Evolutionary conservation across 2,797 vertebrate species (phyloP).

Genomic region (Lepidocolaptes lacrymiger): DNA sequence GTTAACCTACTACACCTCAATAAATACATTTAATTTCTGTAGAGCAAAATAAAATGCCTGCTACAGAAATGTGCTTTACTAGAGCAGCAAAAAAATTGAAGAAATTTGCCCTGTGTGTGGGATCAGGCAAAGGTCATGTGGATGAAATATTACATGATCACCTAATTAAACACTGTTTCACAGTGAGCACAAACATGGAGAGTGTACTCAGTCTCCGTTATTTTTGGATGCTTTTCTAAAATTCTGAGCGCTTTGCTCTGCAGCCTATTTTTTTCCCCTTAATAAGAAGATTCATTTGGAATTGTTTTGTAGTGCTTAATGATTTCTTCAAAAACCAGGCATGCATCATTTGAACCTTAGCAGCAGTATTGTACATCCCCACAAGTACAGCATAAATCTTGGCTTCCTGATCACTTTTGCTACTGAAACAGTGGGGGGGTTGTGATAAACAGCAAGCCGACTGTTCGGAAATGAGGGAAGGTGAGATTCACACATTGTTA

Average conservation of each 20-base stretch:
- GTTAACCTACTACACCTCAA: not conserved
- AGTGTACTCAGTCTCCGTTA: not conserved
- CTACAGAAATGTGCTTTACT: not conserved
- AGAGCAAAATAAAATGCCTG: constrained; percentile 5
- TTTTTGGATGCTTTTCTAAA: not conserved
- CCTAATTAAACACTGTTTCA: constrained; percentile 2
- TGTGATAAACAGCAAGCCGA: not conserved
- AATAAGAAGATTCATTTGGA: not conserved
- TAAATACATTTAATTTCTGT: constrained; percentile 29
- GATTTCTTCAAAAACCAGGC: not conserved
- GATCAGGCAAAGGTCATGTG: not conserved
- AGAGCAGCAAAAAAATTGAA: not conserved
- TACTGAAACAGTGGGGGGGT: not conserved
- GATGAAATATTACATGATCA: not conserved
- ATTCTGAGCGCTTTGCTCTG: not conserved
- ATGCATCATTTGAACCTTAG: not conserved
- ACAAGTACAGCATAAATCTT: not conserved
- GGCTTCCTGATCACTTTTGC: not conserved
- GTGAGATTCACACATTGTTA: constrained; percentile 15
- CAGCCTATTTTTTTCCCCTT: fast-evolving
- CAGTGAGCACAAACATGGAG: not conserved
- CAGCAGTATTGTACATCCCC: not conserved
- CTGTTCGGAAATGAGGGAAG: not conserved
- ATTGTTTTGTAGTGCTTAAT: not conserved
- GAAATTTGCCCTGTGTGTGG: not conserved